Base-by-base conservation (phyloP, 2,888 invertebrate species). In the Chymomyza procnemis region DNA sequence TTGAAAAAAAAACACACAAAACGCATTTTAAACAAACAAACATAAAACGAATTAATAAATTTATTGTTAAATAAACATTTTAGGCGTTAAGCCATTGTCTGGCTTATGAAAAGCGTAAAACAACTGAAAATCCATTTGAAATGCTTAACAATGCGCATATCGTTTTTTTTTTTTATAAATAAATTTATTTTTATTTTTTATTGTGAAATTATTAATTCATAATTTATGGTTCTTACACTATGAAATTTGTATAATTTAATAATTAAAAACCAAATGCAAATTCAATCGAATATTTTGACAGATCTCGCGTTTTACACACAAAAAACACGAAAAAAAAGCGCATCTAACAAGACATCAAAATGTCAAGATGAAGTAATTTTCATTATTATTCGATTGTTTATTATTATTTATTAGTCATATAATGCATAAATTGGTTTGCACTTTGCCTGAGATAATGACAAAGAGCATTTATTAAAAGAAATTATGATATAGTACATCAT, bases 11-110 rank as follows among this genome's bases (percentile, higher is more conserved):
- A n/a, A n/a, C n/a, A 41, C 34, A 9, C 71, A 71, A 74, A 74
- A 71, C 74, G 66, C 80, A 77, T 71, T 67, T 73, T 71, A 66
- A 68, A 58, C 70, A 48, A 77, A 77, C 68, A 81, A 79, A 77
- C 22, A 56, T 58, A 73, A 71, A 60, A 50, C 52, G 65, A 70
- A 71, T 71, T 62, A 71, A 69, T 67, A 71, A 67, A 76, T 79
- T 74, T 72, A 61, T 71, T 69, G 65, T 76, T 76, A 68, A 78
- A 73, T 71, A 79, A 79, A 74, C 65, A 52, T 64, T 65, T 64
- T 61, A 46, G 26, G 26, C 26, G 8, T n/a, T 54, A 26, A 9
- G 26, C 47, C 26, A n/a, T n/a, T n/a, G 3, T 18, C 4, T 34
- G 34, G 34, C 34, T 41, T 22, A 50, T 50, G 41, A 57, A 57